These are phyloP conservation scores for Dendrolimus punctatus DNA, from an alignment of 1,140 invertebrate genomes.

Conservation along the genomic window DNA sequence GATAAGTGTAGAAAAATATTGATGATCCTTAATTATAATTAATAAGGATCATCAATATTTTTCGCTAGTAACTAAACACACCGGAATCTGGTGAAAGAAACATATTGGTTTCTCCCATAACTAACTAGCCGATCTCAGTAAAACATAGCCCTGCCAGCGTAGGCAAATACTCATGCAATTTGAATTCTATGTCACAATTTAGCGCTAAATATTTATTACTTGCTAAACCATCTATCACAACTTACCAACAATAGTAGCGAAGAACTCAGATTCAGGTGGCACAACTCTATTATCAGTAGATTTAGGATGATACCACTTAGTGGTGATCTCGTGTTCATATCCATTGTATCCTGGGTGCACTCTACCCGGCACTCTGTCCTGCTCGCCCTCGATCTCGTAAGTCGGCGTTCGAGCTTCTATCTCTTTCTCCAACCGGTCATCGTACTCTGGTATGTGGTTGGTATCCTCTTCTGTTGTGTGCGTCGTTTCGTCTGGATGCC, in stretches of 20 bases:
- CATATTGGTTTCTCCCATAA: too few relatives aligned
- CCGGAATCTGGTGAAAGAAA: too few relatives aligned
- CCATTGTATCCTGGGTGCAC: constrained; percentile 47
- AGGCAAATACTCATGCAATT: too few relatives aligned
- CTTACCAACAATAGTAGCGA: constrained; percentile 64
- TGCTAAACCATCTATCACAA: constrained; percentile 3
- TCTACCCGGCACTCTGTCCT: constrained; percentile 25
- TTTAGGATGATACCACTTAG: constrained; percentile 55
- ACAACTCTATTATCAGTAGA: constrained; percentile 38
- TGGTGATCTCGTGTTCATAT: constrained; percentile 50
- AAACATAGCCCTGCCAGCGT: too few relatives aligned
- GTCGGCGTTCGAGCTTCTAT: constrained; percentile 48
- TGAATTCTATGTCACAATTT: too few relatives aligned
- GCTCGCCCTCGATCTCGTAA: constrained; percentile 36
- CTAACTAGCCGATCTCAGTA: too few relatives aligned
- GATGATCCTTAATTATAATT: too few relatives aligned
- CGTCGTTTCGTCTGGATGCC: constrained; percentile 34
- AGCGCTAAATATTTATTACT: background rate
- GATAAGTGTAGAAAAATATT: too few relatives aligned
- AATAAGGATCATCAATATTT: too few relatives aligned
- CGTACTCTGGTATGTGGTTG: constrained; percentile 49
- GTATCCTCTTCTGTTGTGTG: constrained; percentile 51
- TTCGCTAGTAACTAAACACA: too few relatives aligned
- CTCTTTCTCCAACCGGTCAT: constrained; percentile 36
- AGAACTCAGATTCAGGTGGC: constrained; percentile 46